Evolutionary conservation across 1,140 invertebrate genomes (phyloP).

Genomic region (Globodera rostochiensis): DNA sequence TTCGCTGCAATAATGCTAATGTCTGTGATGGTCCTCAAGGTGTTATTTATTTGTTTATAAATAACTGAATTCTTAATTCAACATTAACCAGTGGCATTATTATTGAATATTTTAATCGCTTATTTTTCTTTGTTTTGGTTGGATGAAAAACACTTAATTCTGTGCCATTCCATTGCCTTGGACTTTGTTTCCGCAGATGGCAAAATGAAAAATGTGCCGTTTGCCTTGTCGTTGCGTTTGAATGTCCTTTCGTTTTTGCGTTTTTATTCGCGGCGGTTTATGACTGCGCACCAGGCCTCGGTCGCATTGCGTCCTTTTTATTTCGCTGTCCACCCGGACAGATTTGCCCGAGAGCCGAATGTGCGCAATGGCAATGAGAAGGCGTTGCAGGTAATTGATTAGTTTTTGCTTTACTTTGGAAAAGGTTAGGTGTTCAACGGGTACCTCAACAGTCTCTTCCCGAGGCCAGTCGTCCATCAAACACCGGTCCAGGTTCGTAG

Average conservation of each 20-base stretch:
- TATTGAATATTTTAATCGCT: too few species aligned
- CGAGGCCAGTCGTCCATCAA: conserved; percentile 17
- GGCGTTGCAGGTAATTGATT: conserved; percentile 41
- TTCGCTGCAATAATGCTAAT: too few species aligned
- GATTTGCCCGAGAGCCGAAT: conserved; percentile 85
- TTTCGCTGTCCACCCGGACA: conserved; percentile 89
- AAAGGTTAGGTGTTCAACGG: conserved; percentile 78
- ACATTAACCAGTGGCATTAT: too few species aligned
- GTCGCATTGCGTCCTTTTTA: conserved; percentile 87
- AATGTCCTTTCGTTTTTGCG: not conserved
- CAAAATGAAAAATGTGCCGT: not conserved
- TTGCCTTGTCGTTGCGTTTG: not conserved
- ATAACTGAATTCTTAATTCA: too few species aligned
- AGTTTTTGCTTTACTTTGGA: conserved; percentile 31
- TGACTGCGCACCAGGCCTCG: conserved; percentile 76
- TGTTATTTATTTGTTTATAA: too few species aligned
- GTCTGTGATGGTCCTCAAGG: too few species aligned
- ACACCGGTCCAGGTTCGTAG: conserved; percentile 45
- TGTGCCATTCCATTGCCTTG: not conserved
- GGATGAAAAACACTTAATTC: not conserved
- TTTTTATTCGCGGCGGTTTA: too few species aligned
- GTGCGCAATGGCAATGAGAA: conserved; percentile 74
- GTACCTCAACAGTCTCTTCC: conserved; percentile 53
- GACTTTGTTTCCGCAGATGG: not conserved
- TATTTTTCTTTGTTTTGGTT: too few species aligned